phyloP scores from a whole-genome alignment of 2,797 vertebrate species.

The Parauchenoglanis ngamensis region DNA sequence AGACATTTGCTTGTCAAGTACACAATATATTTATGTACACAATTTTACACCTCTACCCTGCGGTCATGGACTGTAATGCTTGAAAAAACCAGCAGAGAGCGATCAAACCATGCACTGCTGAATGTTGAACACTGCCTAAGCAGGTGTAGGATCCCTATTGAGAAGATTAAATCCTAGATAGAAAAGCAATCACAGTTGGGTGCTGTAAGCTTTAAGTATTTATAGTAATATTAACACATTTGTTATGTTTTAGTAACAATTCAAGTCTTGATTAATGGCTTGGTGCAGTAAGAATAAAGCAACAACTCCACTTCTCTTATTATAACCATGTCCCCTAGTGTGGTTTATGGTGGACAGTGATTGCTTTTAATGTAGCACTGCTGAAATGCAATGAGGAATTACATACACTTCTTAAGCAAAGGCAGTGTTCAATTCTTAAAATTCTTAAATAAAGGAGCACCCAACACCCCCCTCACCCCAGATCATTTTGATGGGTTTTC shows the following conservation, averaged over 20 bases:
- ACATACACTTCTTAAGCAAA: background rate
- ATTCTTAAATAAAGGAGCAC: background rate
- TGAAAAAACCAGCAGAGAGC: constrained; percentile 32
- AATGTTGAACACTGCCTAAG: background rate
- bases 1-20: background rate
- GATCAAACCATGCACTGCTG: background rate
- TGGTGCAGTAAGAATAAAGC: background rate
- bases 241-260: background rate
- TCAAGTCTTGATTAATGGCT: constrained; percentile 5
- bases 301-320: background rate
- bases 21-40: background rate
- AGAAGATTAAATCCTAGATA: background rate
- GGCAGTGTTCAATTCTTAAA: background rate
- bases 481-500: background rate
- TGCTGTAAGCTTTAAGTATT: background rate
- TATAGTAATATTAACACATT: background rate
- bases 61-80: constrained; percentile 18
- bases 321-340: background rate
- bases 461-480: background rate
- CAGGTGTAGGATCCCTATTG: background rate
- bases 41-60: background rate
- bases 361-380: background rate
- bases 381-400: background rate
- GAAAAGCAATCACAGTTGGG: background rate
- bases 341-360: background rate